Conservation (phyloP, 1,140 invertebrate species). For the Temnothorax curvispinosus region DNA sequence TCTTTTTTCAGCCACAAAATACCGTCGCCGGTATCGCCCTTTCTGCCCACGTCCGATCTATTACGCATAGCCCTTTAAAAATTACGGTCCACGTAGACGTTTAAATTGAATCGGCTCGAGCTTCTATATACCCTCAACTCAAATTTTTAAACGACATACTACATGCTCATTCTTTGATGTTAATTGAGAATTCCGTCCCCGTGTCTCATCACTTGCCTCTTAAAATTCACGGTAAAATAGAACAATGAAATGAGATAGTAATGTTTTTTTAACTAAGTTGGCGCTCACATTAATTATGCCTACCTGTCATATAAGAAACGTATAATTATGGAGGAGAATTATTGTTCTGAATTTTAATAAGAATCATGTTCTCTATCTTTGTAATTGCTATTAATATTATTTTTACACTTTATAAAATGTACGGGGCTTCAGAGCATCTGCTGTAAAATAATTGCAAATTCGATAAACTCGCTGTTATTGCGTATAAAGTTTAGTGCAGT, state of each 20-base stretch:
- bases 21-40: not conserved
- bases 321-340: not conserved
- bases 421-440: not conserved
- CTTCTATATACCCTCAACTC: not conserved
- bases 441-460: conserved; percentile 4
- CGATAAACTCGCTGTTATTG: not conserved
- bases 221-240: not conserved
- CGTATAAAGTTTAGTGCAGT: not conserved
- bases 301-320: not conserved
- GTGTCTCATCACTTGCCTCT: not conserved
- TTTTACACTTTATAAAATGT: conserved; percentile 1
- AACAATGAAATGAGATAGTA: not conserved
- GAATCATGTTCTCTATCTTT: not conserved
- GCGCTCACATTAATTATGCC: not conserved
- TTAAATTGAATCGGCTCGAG: not conserved
- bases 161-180: not conserved
- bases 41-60: not conserved
- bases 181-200: not conserved
- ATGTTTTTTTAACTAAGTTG: not conserved
- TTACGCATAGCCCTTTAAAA: conserved; percentile 2
- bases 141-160: not conserved
- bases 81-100: not conserved
- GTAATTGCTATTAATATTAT: not conserved
- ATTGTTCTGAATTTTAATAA: not conserved
- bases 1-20: conserved; percentile 54